Percentiles rank a stretch among this genome's conserved stretches.
phyloP scores from a whole-genome alignment of 2,888 invertebrate genomes.

The Eupithecia dodoneata region DNA sequence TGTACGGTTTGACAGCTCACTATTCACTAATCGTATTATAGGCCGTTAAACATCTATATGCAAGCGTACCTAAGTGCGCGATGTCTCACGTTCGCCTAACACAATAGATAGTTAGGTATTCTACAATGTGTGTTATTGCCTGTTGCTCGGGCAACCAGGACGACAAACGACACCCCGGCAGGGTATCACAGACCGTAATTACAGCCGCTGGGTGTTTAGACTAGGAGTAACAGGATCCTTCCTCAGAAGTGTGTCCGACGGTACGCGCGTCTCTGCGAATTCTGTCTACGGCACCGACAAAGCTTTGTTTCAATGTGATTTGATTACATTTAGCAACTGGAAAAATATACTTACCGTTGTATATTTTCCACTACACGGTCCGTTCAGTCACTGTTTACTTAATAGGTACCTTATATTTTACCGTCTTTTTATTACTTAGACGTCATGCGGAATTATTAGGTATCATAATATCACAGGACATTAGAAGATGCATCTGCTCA shows the following conservation, averaged over 20 bases:
- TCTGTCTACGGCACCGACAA: constrained; percentile 1
- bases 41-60: no score
- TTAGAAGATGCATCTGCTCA: no score
- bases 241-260: neutral
- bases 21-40: no score
- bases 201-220: neutral
- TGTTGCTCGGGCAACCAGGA: neutral
- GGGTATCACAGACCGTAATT: neutral
- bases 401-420: neutral
- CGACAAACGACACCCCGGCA: neutral
- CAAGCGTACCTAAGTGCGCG: neutral
- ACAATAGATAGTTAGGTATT: neutral
- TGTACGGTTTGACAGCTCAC: no score
- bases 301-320: neutral
- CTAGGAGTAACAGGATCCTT: neutral
- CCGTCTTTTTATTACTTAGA: no score
- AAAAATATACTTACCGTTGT: neutral
- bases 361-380: neutral
- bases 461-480: no score
- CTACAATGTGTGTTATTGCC: neutral
- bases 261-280: constrained; percentile 5
- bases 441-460: no score
- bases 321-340: neutral
- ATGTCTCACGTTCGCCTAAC: neutral
- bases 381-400: neutral